A percentile compares a stretch with the other conserved stretches of the same genome.
phyloP scores from a whole-genome alignment of 2,797 vertebrate genomes.

The Crocodylus rhombifer region DNA sequence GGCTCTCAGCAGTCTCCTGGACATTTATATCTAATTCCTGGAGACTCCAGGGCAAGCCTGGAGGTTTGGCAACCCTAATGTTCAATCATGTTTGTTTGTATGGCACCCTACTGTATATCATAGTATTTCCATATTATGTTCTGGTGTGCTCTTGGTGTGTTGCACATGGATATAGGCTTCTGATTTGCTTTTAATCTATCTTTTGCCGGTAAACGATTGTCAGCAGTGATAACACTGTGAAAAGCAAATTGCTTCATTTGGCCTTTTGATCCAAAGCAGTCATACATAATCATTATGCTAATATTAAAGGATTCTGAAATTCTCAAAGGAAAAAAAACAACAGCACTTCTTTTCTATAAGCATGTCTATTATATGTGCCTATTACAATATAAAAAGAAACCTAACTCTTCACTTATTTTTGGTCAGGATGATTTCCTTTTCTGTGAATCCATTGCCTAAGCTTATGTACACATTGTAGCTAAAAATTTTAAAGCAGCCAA shows the following conservation, averaged over 20 bases:
- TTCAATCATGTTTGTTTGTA: not conserved
- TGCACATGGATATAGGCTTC: constrained; percentile 18
- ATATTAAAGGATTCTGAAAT: not conserved
- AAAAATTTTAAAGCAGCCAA: not conserved
- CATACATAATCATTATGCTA: not conserved
- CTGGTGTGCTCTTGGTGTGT: not conserved
- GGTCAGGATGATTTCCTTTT: too few species aligned
- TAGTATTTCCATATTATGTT: constrained; percentile 24
- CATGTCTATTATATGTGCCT: not conserved
- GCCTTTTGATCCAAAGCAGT: not conserved
- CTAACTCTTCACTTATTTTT: too few species aligned
- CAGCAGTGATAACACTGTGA: not conserved
- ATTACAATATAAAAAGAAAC: not conserved
- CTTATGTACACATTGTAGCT: not conserved
- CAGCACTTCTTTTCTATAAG: not conserved
- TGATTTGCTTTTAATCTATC: not conserved
- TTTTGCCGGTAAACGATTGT: not conserved
- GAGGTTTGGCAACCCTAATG: too few species aligned
- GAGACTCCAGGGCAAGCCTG: too few species aligned
- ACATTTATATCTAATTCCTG: too few species aligned
- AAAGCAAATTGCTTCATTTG: not conserved
- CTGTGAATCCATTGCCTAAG: too few species aligned
- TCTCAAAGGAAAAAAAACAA: not conserved
- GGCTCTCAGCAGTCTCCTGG: too few species aligned
- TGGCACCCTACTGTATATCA: constrained; percentile 5